Evolutionary conservation across 2,888 invertebrate genomes (phyloP), one percentile per base, ranked within the genome.

Genomic region (Gnatocerus cornutus): DNA sequence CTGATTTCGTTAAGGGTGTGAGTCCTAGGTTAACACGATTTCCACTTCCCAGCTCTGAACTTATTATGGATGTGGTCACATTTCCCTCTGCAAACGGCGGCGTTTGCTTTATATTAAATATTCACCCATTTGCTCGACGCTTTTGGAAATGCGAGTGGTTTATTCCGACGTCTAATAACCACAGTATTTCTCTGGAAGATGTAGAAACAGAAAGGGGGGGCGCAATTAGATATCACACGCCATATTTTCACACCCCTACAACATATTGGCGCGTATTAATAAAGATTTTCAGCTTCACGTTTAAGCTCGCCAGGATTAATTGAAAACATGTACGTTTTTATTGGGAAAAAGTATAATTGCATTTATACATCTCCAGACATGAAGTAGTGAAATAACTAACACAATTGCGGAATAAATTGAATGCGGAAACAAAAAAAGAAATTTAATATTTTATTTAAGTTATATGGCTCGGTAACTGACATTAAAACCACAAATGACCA

Each of bases 101-200:
- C 70, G 63, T 74, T 73, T 71, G 64, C 71, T 73, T 70, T 72
- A 59, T 68, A 76, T 76, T 77, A 76, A 76, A 76, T 77, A 77
- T 77, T 76, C 76, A 77, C 77, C 76, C 76, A 70, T 66, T 70
- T 70, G 53, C 59, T 70, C 48, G 30, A 29, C 50, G 69, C 69
- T 65, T 70, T 70, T 66, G 45, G 69, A 27, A 56, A 63, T 63
- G 56, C 53, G 61, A 46, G 43, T 29, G 61, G 33, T 64, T 61
- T 65, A 59, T 59, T 69, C 52, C 61, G 56, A 50, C 56, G 37
- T 55, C 43, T 62, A 46, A 55, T 48, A 61, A 50, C 58, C 55
- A 16, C 56, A 39, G 37, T 39, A 55, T 55, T 27, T 46, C 46
- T 41, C 5, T 13, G 6, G 10, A 41, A 41, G 12, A 41, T 7